A percentile compares a stretch with the other conserved stretches of the same genome.
These are phyloP conservation scores for Temnothorax ravouxi DNA, from an alignment of 2,888 invertebrate species.

Conservation along the genomic window DNA sequence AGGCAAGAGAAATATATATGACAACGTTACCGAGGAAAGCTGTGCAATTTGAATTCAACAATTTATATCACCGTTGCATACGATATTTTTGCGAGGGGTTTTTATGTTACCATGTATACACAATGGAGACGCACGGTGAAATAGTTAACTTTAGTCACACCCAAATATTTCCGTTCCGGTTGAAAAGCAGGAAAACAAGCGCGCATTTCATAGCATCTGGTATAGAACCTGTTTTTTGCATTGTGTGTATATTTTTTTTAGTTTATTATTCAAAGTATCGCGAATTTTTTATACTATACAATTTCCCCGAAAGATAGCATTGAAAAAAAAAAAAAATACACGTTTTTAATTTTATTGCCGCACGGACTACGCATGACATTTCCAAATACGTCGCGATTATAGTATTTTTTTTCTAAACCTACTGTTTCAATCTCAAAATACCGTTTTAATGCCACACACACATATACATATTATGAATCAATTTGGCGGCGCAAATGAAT, in stretches of 20 bases:
- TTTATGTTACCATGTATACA: conserved; percentile 18
- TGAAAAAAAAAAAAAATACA: conserved; percentile 36
- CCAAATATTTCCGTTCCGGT: conserved; percentile 46
- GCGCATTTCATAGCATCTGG: conserved; percentile 27
- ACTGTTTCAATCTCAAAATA: background rate
- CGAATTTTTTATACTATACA: conserved; percentile 30
- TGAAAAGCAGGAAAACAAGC: conserved; percentile 52
- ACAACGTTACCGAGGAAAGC: background rate
- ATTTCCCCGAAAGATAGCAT: conserved; percentile 37
- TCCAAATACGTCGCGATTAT: background rate
- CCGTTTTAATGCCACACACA: background rate
- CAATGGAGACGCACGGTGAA: conserved; percentile 35
- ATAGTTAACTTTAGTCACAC: conserved; percentile 51
- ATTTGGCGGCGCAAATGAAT: background rate
- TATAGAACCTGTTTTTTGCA: conserved; percentile 28
- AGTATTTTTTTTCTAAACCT: background rate
- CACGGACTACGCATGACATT: background rate
- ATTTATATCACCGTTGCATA: conserved; percentile 27
- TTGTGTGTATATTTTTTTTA: conserved; percentile 4
- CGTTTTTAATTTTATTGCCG: conserved; percentile 24
- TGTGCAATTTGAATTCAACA: conserved; percentile 34
- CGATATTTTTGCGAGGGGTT: conserved; percentile 27
- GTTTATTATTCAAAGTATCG: conserved; percentile 36
- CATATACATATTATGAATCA: background rate
- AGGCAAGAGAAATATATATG: background rate